Conservation (phyloP, 2,888 invertebrate species). For the Dorcus parallelipipedus region DNA sequence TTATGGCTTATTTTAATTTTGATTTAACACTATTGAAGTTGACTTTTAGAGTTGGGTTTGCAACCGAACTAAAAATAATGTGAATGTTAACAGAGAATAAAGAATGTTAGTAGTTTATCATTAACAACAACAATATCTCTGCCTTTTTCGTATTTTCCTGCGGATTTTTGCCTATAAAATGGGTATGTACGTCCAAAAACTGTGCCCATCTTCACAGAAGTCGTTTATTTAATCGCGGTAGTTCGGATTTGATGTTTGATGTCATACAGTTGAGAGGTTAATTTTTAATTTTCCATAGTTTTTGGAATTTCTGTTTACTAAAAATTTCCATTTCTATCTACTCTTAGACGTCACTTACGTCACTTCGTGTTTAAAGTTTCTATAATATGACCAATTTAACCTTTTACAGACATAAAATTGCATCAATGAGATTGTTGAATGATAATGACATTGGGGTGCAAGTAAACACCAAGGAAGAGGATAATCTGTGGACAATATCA, state of each 20-base stretch:
- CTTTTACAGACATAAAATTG: constrained; percentile 35
- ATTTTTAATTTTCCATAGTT: constrained; percentile 23
- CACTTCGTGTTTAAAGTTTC: constrained; percentile 4
- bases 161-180: constrained; percentile 2
- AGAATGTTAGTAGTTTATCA: constrained; percentile 10
- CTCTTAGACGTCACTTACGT: constrained; percentile 7
- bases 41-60: neutral
- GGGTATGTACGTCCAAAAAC: constrained; percentile 10
- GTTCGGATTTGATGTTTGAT: constrained; percentile 19
- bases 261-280: constrained; percentile 27
- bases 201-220: constrained; percentile 2
- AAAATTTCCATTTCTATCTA: constrained; percentile 12
- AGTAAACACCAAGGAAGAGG: constrained; percentile 35
- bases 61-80: neutral
- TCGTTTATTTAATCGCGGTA: constrained; percentile 11
- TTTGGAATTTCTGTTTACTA: constrained; percentile 11
- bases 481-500: constrained; percentile 31
- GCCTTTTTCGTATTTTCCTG: neutral
- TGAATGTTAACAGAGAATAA: neutral
- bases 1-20: no score
- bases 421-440: constrained; percentile 43
- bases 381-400: constrained; percentile 14
- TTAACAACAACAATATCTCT: neutral
- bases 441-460: constrained; percentile 36
- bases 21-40: neutral